Base-by-base conservation (phyloP, 2,113 vertebrate genomes). In the Archilochus colubris region DNA sequence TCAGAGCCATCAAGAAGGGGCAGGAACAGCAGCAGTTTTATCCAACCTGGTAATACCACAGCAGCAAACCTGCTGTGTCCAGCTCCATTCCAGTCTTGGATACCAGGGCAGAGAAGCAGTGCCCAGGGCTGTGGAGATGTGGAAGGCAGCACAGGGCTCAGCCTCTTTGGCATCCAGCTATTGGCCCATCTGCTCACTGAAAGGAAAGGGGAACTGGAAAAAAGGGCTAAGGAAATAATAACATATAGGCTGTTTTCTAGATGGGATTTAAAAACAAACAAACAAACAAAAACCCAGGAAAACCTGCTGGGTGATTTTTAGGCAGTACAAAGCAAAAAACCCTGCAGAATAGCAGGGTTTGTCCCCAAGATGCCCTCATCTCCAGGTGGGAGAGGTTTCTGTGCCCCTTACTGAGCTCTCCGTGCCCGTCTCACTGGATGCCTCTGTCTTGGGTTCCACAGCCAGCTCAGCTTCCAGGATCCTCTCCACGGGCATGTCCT, bases 401-500 rank as follows among this genome's bases (percentile, higher is more conserved):
- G 70, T 7, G 28, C 21, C 89, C 61, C 98, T 91, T 96, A 99
- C 99, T 8, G 99, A 99, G 97, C 98, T 99, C 72, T 98, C 98
- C 2, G 98, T 95, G 94, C 91, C 98, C 95, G 97, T 58, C 1
- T 99, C 99, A 0, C 97, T 97, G 44, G 98, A 98, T 0, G 98
- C 96, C 93, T 99, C 99, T 0, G 98, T 99, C 97, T 99, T 99
- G 85, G 99, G 98, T 82, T 99, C 99, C 5, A 99, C 99, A 4
- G 99, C 99, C 44, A 99, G 95, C 91, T 99, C 99, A 0, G 99
- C 99, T 51, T 99, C 99, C 93, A 99, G 98, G 97, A 99, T 99
- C 97, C 99, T 99, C 95, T 99, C 99, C 97, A 99, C 99, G 0
- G 99, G 99, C 99, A 99, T 99, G 51, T 99, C 99, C 82, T 99